A percentile compares a stretch with the other conserved stretches of the same genome.
Evolutionary conservation across 1,140 invertebrate species (phyloP).

Genomic region (Ylistrum balloti): DNA sequence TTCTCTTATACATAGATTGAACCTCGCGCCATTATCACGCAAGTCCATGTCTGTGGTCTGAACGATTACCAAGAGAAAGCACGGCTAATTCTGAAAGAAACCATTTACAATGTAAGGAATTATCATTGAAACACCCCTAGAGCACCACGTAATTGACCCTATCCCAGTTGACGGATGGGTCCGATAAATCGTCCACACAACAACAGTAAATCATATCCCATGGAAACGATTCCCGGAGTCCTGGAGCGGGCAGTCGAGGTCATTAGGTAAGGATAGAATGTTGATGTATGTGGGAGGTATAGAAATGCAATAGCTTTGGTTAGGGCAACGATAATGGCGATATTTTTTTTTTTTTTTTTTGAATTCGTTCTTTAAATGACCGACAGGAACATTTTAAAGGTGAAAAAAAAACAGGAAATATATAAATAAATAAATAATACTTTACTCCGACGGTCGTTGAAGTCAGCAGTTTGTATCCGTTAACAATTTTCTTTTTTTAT

Average conservation of each 20-base stretch:
- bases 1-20: neutral
- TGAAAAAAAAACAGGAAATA: too few relatives aligned
- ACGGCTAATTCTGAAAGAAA: slow-evolving; percentile 27
- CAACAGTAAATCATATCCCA: neutral
- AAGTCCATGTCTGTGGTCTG: neutral
- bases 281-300: neutral
- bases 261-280: neutral
- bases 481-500: too few relatives aligned
- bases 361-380: too few relatives aligned
- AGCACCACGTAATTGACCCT: slow-evolving; percentile 37
- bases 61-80: slow-evolving; percentile 9
- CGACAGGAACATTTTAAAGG: too few relatives aligned
- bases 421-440: too few relatives aligned
- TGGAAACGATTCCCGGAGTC: slow-evolving; percentile 16
- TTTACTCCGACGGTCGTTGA: too few relatives aligned
- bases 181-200: neutral
- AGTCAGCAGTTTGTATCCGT: too few relatives aligned
- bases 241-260: neutral
- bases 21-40: neutral
- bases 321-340: neutral
- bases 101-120: slow-evolving; percentile 39
- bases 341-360: neutral
- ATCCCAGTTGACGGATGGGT: neutral
- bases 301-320: neutral
- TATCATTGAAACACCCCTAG: slow-evolving; percentile 30